phyloP scores from a whole-genome alignment of 2,888 invertebrate genomes.

The Hemaris fuciformis region DNA sequence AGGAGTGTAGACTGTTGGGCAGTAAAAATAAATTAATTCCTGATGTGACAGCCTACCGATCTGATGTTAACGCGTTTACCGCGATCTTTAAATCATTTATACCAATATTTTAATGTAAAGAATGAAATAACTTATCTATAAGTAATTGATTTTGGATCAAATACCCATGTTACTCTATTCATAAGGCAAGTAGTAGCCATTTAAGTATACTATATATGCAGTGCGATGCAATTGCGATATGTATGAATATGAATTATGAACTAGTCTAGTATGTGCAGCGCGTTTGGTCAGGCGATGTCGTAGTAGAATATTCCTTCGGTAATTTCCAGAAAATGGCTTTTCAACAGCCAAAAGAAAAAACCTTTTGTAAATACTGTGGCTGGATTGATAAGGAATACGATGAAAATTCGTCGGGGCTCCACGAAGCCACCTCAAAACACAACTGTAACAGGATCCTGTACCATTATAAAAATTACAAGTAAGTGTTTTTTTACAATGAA shows the following conservation, averaged over 20 bases:
- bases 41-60: too few species aligned
- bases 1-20: too few species aligned
- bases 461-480: conserved; percentile 51
- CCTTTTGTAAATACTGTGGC: conserved; percentile 52
- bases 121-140: too few species aligned
- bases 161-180: too few species aligned
- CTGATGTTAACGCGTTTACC: too few species aligned
- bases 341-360: conserved; percentile 14
- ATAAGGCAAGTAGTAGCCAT: neutral
- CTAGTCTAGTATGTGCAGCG: neutral
- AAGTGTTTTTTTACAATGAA: conserved; percentile 32
- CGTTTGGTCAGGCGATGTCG: neutral
- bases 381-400: conserved; percentile 47
- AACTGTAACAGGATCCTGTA: conserved; percentile 47
- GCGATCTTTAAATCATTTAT: too few species aligned
- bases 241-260: neutral
- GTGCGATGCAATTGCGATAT: neutral
- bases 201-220: neutral
- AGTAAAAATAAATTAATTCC: too few species aligned
- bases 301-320: neutral
- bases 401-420: conserved; percentile 38
- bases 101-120: too few species aligned
- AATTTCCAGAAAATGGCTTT: neutral
- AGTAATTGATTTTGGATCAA: too few species aligned
- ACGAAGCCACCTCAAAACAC: conserved; percentile 46